phyloP scores from a whole-genome alignment of 2,113 vertebrate genomes.

The Formicarius rufipectus region DNA sequence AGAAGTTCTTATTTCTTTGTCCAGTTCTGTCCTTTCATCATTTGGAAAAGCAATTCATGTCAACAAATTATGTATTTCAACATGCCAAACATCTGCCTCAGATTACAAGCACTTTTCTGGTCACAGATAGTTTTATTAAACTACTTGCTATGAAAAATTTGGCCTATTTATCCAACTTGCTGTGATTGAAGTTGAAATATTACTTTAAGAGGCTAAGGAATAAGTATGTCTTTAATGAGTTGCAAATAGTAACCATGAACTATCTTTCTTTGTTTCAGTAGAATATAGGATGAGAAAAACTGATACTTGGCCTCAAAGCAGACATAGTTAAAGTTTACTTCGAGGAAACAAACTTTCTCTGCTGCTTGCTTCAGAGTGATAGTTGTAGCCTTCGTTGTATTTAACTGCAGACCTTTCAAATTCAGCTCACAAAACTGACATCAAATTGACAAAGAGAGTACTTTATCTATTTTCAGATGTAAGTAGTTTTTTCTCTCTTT shows the following conservation, averaged over 20 bases:
- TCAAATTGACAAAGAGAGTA: background rate
- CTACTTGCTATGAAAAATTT: background rate
- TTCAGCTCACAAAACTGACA: constrained; percentile 23
- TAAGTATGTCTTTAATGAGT: background rate
- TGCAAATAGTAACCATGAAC: background rate
- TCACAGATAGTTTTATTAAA: background rate
- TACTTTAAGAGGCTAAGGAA: background rate
- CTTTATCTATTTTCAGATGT: constrained; percentile 2
- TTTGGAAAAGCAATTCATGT: background rate
- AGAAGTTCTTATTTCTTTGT: background rate
- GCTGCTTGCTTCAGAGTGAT: constrained; percentile 12
- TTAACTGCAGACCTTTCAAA: constrained; percentile 15
- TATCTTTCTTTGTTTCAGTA: background rate
- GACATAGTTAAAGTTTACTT: background rate
- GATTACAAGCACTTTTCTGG: background rate
- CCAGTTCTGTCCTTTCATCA: background rate
- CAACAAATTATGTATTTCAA: background rate
- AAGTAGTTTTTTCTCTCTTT: background rate
- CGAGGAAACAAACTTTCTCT: background rate
- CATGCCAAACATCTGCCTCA: background rate
- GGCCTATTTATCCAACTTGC: background rate
- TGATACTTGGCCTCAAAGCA: background rate
- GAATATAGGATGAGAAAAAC: background rate
- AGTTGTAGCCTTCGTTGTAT: background rate
- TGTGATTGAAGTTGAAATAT: background rate